Conservation (phyloP, 2,888 invertebrate genomes). For the Drosophila kambysellisi region DNA sequence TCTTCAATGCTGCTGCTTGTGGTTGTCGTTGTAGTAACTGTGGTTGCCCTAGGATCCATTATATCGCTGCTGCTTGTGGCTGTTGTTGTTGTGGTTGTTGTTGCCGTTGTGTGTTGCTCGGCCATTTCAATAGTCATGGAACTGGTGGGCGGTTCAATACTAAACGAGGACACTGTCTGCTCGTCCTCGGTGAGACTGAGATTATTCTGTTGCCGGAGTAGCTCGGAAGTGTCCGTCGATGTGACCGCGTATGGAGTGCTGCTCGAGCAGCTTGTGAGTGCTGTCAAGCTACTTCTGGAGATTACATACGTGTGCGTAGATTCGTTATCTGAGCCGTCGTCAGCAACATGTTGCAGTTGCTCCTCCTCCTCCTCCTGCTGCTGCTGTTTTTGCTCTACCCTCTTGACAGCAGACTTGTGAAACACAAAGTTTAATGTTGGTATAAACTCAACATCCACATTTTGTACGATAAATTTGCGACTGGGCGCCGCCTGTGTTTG, state of each 20-base stretch:
- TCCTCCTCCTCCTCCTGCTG: slow-evolving; percentile 7
- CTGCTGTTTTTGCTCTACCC: slow-evolving; percentile 3
- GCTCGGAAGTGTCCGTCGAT: slow-evolving; percentile 68
- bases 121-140: slow-evolving; percentile 83
- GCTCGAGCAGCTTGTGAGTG: slow-evolving; percentile 56
- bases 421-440: slow-evolving; percentile 82
- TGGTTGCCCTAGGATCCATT: slow-evolving; percentile 35
- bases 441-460: slow-evolving; percentile 76
- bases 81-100: slow-evolving; percentile 44
- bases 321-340: slow-evolving; percentile 44
- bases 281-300: slow-evolving; percentile 64
- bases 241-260: slow-evolving; percentile 70
- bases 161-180: slow-evolving; percentile 67
- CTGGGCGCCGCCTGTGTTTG: slow-evolving; percentile 4
- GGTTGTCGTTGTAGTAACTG: slow-evolving; percentile 61
- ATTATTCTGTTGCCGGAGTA: slow-evolving; percentile 70
- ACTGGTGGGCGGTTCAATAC: slow-evolving; percentile 79
- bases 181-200: slow-evolving; percentile 74
- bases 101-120: slow-evolving; percentile 57
- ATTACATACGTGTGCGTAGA: slow-evolving; percentile 78
- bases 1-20: slow-evolving; percentile 84
- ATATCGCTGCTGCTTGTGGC: slow-evolving; percentile 62
- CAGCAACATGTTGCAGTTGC: slow-evolving; percentile 56
- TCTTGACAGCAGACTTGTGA: slow-evolving; percentile 7
- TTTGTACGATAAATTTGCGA: slow-evolving; percentile 31